Evolutionary conservation across 2,797 vertebrate species (phyloP), one percentile per base, ranked within the genome.

Genomic region (Rhinella marina): DNA sequence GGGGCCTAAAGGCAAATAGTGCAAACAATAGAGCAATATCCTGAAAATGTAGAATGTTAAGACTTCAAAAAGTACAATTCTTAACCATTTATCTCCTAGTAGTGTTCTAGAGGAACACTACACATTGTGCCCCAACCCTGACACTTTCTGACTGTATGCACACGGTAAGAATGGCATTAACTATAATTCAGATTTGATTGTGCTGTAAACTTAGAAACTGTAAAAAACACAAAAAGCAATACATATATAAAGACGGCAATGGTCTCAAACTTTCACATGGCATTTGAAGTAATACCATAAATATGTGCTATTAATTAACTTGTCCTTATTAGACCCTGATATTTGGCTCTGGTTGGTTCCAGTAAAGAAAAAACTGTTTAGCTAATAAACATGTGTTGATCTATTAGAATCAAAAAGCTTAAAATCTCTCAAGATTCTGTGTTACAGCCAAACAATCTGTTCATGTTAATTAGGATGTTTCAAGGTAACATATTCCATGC

Each of bases 261-360:
- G 75, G 41, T 56, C 50, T 79, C 14, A 11, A n/a, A 8, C 9
- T 27, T 73, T 57, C 21, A 23, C 16, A 57, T 56, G 17, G 11
- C 29, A 56, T 59, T 73, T 84, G 52, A 73, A 56, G 52, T 12
- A 19, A 41, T 59, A 52, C 68, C 82, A 73, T 84, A 29, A 14
- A 57, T 57, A 12, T 80, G 78, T 61, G 19, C 7, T 57, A 50
- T 11, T 61, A 73, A 84, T 72, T n/a, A 56, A 54, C 56, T 59
- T 84, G 82, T 84, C 66, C 82, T 84, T 73, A 84, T 29, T 59
- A 84, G 82, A 84, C 50, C 68, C 52, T 14, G 17, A 73, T 73
- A 73, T 73, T 59, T 84, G 82, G 68, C 66, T 73, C 29, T 32
- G 17, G 56, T 72, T 57, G 50, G 62, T 29, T 84, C 27, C 68